A percentile compares a stretch with the other conserved stretches of the same genome.
Evolutionary conservation across 2,113 vertebrate genomes (phyloP).

Genomic region (Meleagris gallopavo): DNA sequence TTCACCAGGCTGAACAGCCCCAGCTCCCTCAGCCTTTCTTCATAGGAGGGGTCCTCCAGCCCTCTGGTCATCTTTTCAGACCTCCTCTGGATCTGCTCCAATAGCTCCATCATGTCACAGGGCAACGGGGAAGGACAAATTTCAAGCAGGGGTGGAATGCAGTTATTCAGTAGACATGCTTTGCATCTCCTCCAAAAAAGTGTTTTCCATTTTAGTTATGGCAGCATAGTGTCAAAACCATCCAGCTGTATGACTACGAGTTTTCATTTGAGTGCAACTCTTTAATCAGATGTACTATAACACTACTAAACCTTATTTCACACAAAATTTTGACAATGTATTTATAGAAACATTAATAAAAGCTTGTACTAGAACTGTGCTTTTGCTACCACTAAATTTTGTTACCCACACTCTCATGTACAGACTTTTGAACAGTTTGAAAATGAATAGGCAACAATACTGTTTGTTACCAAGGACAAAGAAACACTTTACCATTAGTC

Average conservation of each 20-base stretch:
- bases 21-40: too few relatives aligned
- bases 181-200: not conserved
- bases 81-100: too few relatives aligned
- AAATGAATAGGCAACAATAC: conserved; percentile 23
- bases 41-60: too few relatives aligned
- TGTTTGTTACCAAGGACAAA: conserved; percentile 15
- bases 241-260: not conserved
- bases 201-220: not conserved
- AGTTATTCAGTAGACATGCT: not conserved
- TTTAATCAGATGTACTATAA: not conserved
- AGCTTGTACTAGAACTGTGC: not conserved
- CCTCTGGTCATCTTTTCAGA: too few relatives aligned
- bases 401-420: not conserved
- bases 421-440: not conserved
- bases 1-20: too few relatives aligned
- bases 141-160: not conserved
- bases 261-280: not conserved
- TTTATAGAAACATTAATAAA: conserved; percentile 23
- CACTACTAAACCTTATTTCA: not conserved
- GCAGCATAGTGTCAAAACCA: not conserved
- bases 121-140: too few relatives aligned
- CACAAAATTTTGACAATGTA: not conserved
- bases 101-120: too few relatives aligned
- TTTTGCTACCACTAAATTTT: conserved; percentile 35
- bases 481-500: conserved; percentile 38